Evolutionary conservation across 1,140 invertebrate species (phyloP).

Genomic region (Physella acuta): DNA sequence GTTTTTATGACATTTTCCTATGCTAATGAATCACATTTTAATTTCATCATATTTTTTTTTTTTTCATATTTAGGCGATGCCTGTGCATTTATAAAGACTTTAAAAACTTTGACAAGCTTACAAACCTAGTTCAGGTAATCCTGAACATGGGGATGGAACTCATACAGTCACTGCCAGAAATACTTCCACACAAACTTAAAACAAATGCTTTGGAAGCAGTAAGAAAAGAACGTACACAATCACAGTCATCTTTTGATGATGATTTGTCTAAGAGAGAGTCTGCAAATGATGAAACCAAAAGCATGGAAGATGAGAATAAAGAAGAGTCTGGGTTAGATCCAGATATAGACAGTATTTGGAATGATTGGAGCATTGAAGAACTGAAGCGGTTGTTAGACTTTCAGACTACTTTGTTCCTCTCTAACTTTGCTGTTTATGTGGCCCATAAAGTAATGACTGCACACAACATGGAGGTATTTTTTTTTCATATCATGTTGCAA

Average conservation of each 20-base stretch:
- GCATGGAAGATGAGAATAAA: conserved; percentile 24
- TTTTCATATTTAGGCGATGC: conserved; percentile 70
- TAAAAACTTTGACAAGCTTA: conserved; percentile 87
- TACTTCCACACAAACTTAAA: conserved; percentile 45
- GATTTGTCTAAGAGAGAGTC: conserved; percentile 22
- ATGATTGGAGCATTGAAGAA: conserved; percentile 72
- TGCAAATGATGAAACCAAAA: conserved; percentile 22
- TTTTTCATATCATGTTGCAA: too few species aligned
- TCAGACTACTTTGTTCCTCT: conserved; percentile 77
- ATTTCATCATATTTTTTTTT: conserved; percentile 16
- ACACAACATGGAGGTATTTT: conserved; percentile 22
- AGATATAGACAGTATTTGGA: conserved; percentile 36
- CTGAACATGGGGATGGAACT: conserved; percentile 58
- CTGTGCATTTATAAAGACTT: conserved; percentile 88
- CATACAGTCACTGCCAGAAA: conserved; percentile 52
- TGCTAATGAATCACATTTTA: neutral
- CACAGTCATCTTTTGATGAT: conserved; percentile 14
- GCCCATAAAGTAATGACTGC: conserved; percentile 71
- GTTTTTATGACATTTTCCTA: too few species aligned
- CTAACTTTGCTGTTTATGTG: conserved; percentile 89
- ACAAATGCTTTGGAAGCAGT: conserved; percentile 28
- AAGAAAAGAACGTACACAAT: conserved; percentile 2
- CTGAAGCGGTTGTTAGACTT: conserved; percentile 77
- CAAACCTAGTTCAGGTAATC: conserved; percentile 81
- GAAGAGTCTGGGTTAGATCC: conserved; percentile 17